Conservation (phyloP, 2,888 invertebrate species). For the Terebella lapidaria region DNA sequence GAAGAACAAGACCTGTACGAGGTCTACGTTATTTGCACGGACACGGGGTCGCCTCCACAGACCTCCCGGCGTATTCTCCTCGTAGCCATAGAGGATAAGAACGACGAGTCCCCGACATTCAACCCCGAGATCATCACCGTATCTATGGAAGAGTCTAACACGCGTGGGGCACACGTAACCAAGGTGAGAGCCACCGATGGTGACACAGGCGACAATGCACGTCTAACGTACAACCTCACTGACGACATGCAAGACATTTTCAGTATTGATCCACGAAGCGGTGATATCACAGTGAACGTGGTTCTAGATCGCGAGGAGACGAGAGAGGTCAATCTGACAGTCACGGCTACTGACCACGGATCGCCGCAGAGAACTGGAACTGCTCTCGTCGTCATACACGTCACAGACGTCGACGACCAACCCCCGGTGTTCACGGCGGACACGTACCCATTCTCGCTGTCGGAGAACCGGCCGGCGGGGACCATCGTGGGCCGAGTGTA, state of each 20-base stretch:
- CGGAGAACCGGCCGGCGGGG: constrained; percentile 9
- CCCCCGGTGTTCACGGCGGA: constrained; percentile 10
- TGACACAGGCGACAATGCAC: constrained; percentile 34
- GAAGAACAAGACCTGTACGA: not conserved
- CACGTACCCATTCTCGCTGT: constrained; percentile 9
- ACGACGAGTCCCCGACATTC: constrained; percentile 16
- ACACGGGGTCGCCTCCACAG: constrained; percentile 9
- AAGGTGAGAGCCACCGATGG: constrained; percentile 12
- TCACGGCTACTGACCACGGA: constrained; percentile 37
- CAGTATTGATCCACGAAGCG: constrained; percentile 1
- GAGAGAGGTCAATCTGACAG: constrained; percentile 26
- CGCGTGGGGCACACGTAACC: constrained; percentile 1
- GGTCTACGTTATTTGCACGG: constrained; percentile 1
- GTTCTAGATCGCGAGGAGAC: constrained; percentile 15
- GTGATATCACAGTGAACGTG: constrained; percentile 3
- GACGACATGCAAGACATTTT: constrained; percentile 3
- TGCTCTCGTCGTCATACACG: constrained; percentile 29
- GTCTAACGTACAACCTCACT: constrained; percentile 29
- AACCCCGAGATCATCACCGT: constrained; percentile 8
- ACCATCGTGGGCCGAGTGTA: constrained; percentile 12
- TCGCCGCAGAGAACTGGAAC: constrained; percentile 30
- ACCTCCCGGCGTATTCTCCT: constrained; percentile 3
- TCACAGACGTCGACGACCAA: constrained; percentile 29
- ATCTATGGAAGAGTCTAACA: constrained; percentile 11
- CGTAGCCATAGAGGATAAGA: constrained; percentile 12